Evolutionary conservation across 2,113 vertebrate species (phyloP), one percentile per base, ranked within the genome.

Genomic region (Leucopternis melanops): DNA sequence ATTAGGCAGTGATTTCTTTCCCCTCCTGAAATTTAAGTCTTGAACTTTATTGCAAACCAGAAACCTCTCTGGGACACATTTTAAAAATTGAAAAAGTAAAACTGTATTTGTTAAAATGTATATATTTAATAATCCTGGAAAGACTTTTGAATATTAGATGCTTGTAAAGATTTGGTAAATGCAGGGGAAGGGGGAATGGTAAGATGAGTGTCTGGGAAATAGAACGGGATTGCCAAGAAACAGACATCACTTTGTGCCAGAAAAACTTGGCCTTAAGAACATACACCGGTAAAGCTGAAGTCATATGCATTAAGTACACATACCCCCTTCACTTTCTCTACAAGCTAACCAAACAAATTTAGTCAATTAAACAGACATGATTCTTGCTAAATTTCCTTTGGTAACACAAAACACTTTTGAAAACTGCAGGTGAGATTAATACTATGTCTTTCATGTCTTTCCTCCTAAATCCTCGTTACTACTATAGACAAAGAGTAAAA

Each of bases 211-310:
- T 49, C 63, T 69, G 44, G 52, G 54, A 88, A 95, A 81, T 3
- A 77, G 31, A 95, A 83, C 3, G 58, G 32, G 36, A 83, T 29
- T 91, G 50, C 50, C 80, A 88, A 94, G 86, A 77, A 95, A 92
- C 7, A 77, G 47, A 55, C 13, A 65, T 40, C 18, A 54, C 10
- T 52, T 57, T 54, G 26, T 58, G 54, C 36, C 71, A 88, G 66
- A 88, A 97, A 96, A 96, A 49, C 27, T 32, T 86, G 58, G 79
- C 75, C 70, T 70, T 73, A 83, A 73, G 88, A 77, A 66, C 26
- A 81, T 26, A 58, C 11, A 50, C 32, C 34, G 88, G 42, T 21
- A 27, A 74, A 86, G 38, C 0, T 86, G 63, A 92, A 91, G 31
- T 70, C 44, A 57, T 34, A 62, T 29, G 22, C 45, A 74, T 27